Evolutionary conservation across 2,797 vertebrate genomes (phyloP).

Genomic region (Sitta carolinensis): DNA sequence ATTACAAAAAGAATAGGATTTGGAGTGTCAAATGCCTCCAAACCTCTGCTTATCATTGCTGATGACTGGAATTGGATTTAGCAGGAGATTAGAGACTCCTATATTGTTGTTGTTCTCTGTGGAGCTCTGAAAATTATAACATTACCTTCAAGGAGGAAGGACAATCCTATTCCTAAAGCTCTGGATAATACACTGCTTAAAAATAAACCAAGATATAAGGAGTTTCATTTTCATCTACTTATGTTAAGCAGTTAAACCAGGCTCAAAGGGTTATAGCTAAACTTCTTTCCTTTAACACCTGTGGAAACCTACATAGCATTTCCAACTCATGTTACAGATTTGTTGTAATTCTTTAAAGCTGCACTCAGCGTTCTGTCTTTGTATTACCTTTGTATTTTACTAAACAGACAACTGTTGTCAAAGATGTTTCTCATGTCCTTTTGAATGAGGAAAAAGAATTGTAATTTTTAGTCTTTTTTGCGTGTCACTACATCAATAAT

Average conservation of each 20-base stretch:
- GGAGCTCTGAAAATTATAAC: conserved; percentile 74
- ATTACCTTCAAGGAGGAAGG: conserved; percentile 73
- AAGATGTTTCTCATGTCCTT: conserved; percentile 55
- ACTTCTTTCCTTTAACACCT: conserved; percentile 63
- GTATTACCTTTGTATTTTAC: conserved; percentile 61
- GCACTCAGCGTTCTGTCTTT: conserved; percentile 50
- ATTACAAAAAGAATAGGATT: conserved; percentile 68
- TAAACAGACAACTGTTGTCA: conserved; percentile 64
- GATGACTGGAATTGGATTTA: conserved; percentile 70
- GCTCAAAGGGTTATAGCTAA: conserved; percentile 66
- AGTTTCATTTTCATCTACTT: conserved; percentile 71
- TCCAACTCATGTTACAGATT: conserved; percentile 52
- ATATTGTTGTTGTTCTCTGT: conserved; percentile 74
- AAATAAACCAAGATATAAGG: conserved; percentile 73
- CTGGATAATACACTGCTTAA: conserved; percentile 69
- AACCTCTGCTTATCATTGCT: conserved; percentile 69
- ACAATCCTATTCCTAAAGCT: conserved; percentile 73
- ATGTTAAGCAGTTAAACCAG: conserved; percentile 67
- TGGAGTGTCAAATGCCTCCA: conserved; percentile 54
- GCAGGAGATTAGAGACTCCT: conserved; percentile 68
- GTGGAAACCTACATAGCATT: conserved; percentile 63
- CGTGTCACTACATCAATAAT: conserved; percentile 77
- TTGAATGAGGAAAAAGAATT: conserved; percentile 45
- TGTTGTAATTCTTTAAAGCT: conserved; percentile 58
- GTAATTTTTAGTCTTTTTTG: conserved; percentile 62